phyloP scores from a whole-genome alignment of 2,888 invertebrate species.

The Sinelater perroti region DNA sequence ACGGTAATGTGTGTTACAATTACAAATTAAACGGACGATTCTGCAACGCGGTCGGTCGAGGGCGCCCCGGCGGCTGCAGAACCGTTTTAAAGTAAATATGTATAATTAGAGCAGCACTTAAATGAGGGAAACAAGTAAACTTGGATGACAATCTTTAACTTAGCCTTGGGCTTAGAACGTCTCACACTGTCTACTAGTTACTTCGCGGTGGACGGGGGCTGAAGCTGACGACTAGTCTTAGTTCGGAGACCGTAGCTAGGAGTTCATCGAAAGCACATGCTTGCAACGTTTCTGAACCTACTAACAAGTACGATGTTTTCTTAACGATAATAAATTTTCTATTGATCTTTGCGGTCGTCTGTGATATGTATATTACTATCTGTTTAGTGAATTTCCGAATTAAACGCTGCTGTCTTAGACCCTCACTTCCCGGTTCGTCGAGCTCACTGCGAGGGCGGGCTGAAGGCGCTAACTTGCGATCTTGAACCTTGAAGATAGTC shows the following conservation, averaged over 20 bases:
- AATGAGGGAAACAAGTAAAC: conserved; percentile 37
- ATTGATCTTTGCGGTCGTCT: conserved; percentile 35
- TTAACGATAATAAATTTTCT: conserved; percentile 34
- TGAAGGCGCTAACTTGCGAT: too few relatives aligned
- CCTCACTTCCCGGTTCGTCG: not conserved
- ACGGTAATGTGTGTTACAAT: too few relatives aligned
- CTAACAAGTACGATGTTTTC: conserved; percentile 13
- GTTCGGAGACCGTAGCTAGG: conserved; percentile 21
- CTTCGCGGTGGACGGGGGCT: conserved; percentile 8
- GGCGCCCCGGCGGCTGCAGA: not conserved
- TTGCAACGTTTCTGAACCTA: conserved; percentile 7
- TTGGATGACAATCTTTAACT: conserved; percentile 45
- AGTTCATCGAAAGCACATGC: conserved; percentile 9
- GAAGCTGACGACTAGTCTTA: conserved; percentile 15
- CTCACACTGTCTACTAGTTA: conserved; percentile 16
- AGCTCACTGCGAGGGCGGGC: not conserved
- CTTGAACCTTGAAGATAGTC: not conserved
- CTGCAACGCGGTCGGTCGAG: not conserved
- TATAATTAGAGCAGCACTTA: conserved; percentile 18
- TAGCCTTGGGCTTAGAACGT: conserved; percentile 43
- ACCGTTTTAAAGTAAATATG: conserved; percentile 7
- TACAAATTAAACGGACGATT: conserved; percentile 6
- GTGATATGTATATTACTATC: conserved; percentile 35
- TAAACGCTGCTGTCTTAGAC: conserved; percentile 18
- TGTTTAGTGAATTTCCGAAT: conserved; percentile 36